Evolutionary conservation across 2,113 vertebrate species (phyloP), one percentile per base, ranked within the genome.

Genomic region (Addax nasomaculatus): DNA sequence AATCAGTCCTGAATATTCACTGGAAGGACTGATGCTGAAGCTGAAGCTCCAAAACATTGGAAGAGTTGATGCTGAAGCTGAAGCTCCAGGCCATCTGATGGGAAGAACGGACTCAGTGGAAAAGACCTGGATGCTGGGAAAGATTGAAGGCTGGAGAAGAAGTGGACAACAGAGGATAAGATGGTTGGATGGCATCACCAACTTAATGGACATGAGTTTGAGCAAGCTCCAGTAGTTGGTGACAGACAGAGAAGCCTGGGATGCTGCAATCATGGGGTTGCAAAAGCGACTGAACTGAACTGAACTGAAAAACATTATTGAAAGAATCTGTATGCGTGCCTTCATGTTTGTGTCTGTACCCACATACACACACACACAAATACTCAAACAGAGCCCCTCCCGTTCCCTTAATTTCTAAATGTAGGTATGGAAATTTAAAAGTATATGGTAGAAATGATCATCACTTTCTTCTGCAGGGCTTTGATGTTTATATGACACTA

Each of bases 401-500:
- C 7, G 6, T 33, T 70, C 27, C 36, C 53, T 81, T 90, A 76
- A 33, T 67, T 84, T 96, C 13, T 86, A 16, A 89, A 58, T 33
- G 14, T 25, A 94, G 19, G 13, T 53, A 36, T 10, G 23, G 15
- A 73, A 83, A 55, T 76, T 88, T 60, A 64, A 95, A 89, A 92
- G 70, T n/a, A 90, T 43, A n/a, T 8, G 33, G 60, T 62, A 87
- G 79, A 49, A 73, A 55, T 39, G n/a, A 84, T 51, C 83, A 47
- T 86, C n/a, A 55, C 10, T 93, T 43, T 92, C 70, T 73, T 95
- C 89, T 55, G 30, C 2, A 21, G 47, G 64, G 90, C 81, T 87
- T 55, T 92, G 94, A 88, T 81, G 92, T 91, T 95, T 97, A 95
- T 91, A 51, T 89, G 84, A 78, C 64, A 43, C 67, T 96, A 84